A percentile compares a stretch with the other conserved stretches of the same genome.
These are phyloP conservation scores for Cricetomys ansorgei DNA, from an alignment of 2,113 vertebrate species.

Conservation along the genomic window DNA sequence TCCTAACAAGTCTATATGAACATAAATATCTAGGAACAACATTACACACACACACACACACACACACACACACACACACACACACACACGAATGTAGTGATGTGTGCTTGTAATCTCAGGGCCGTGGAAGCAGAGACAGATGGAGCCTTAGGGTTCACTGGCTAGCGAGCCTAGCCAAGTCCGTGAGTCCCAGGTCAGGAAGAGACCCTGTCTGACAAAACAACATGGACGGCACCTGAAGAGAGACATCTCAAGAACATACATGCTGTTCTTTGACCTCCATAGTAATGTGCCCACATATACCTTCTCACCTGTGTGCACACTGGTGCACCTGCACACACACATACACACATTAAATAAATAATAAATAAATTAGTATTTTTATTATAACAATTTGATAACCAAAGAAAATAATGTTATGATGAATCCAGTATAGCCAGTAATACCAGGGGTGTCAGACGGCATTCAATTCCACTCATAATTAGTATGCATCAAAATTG, in stretches of 20 bases:
- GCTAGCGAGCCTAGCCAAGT: neutral
- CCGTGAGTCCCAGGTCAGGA: neutral
- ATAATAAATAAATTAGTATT: neutral
- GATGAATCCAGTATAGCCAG: neutral
- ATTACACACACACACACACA: too few species aligned
- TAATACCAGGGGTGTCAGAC: neutral
- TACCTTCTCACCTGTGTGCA: neutral
- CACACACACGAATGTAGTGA: too few species aligned
- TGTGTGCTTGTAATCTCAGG: neutral
- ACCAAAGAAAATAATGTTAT: neutral
- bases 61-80: too few species aligned
- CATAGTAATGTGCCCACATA: neutral
- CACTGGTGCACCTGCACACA: neutral
- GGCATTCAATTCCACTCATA: neutral
- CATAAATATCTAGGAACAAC: too few species aligned
- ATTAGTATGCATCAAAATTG: neutral
- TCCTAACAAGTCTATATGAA: too few species aligned
- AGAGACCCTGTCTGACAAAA: neutral
- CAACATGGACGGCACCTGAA: neutral
- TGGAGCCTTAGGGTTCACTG: neutral
- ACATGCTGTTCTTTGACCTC: neutral
- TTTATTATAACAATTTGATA: neutral
- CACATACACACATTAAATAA: neutral
- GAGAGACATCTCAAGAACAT: neutral
- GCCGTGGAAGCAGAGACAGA: neutral